Conservation (phyloP, 2,888 invertebrate species). For the Melanargia galathea region DNA sequence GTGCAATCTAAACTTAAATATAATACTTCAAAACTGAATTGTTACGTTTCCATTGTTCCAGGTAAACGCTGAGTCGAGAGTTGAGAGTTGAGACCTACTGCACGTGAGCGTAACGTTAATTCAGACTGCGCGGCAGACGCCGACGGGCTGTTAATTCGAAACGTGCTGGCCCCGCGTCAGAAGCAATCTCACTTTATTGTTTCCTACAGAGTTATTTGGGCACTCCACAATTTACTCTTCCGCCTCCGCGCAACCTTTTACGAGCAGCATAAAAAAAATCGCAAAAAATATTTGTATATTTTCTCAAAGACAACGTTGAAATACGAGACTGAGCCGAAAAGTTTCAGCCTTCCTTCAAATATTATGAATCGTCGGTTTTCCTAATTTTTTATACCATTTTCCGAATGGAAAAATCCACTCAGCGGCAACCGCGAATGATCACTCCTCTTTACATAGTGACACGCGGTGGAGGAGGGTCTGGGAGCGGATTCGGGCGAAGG, state of each 20-base stretch:
- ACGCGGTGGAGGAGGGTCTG: conserved; percentile 52
- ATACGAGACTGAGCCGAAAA: conserved; percentile 45
- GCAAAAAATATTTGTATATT: conserved; percentile 47
- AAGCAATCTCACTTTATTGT: conserved; percentile 41
- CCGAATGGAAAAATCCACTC: conserved; percentile 76
- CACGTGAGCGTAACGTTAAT: conserved; percentile 15
- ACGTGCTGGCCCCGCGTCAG: conserved; percentile 23
- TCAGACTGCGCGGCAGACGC: conserved; percentile 16
- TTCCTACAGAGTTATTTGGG: conserved; percentile 54
- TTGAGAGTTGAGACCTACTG: background rate
- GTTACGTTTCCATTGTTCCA: conserved; percentile 44
- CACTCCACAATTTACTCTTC: conserved; percentile 59
- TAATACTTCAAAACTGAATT: conserved; percentile 5
- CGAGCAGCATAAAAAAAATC: conserved; percentile 65
- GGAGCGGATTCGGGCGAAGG: conserved; percentile 50
- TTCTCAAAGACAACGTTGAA: conserved; percentile 31
- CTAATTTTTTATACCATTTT: conserved; percentile 73
- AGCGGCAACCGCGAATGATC: conserved; percentile 70
- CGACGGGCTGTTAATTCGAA: conserved; percentile 26
- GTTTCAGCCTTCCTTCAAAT: conserved; percentile 57
- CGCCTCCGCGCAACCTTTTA: conserved; percentile 57
- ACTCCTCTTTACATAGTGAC: conserved; percentile 64
- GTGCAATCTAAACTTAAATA: conserved; percentile 4
- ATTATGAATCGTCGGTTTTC: conserved; percentile 60
- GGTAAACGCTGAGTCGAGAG: conserved; percentile 44